These are phyloP conservation scores for Buceros bicornis DNA, from an alignment of 2,797 vertebrate species.

Conservation along the genomic window DNA sequence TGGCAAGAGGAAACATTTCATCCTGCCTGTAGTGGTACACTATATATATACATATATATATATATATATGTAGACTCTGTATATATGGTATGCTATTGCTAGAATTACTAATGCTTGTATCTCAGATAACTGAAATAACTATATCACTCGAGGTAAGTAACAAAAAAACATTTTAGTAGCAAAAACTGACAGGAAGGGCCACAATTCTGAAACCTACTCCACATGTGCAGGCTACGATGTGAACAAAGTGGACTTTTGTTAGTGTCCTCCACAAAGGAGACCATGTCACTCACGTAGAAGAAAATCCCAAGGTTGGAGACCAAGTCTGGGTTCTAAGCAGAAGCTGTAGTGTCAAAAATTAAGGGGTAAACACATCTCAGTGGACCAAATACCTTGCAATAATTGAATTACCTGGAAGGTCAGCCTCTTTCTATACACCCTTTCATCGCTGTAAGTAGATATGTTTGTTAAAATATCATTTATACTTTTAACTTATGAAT, in stretches of 20 bases:
- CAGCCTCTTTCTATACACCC: neutral
- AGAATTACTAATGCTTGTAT: neutral
- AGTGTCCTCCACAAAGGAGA: neutral
- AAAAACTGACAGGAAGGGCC: neutral
- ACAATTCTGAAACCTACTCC: neutral
- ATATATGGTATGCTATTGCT: neutral
- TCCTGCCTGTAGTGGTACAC: neutral
- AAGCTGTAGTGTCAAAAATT: neutral
- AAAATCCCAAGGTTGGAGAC: neutral
- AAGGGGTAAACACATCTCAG: neutral
- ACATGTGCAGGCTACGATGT: fast-evolving
- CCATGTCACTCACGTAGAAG: neutral
- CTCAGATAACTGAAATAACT: neutral
- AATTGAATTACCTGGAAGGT: neutral
- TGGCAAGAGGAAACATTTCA: neutral
- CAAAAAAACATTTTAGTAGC: fast-evolving
- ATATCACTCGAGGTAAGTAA: neutral
- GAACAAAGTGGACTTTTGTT: neutral
- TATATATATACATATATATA: neutral
- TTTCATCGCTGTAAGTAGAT: neutral
- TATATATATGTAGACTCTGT: neutral
- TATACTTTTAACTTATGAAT: neutral
- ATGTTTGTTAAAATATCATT: neutral
- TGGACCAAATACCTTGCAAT: neutral
- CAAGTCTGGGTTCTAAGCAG: neutral